phyloP scores from a whole-genome alignment of 2,888 invertebrate genomes.

The Crematogaster levior region DNA sequence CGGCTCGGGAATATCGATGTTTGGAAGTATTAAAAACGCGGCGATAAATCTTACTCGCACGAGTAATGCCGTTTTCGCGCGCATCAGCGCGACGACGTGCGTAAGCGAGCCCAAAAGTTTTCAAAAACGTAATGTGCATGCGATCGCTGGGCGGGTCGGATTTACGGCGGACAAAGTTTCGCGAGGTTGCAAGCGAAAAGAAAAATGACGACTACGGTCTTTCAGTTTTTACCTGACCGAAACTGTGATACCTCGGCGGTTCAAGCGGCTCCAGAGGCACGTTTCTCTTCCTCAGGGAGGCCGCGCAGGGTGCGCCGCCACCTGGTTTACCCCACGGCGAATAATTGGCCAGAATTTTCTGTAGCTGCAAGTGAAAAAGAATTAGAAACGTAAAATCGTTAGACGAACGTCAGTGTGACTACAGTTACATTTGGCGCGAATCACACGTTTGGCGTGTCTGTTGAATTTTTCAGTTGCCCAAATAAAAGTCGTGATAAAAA shows the following conservation, averaged over 20 bases:
- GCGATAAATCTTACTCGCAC: conserved; percentile 15
- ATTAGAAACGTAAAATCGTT: background rate
- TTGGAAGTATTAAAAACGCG: conserved; percentile 15
- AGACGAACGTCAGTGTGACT: background rate
- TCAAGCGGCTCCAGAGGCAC: conserved; percentile 88
- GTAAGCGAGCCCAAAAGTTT: conserved; percentile 22
- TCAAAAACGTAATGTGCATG: conserved; percentile 9
- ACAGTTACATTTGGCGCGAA: background rate
- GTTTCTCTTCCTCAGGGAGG: conserved; percentile 89
- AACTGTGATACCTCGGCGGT: conserved; percentile 59
- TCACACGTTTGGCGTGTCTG: background rate
- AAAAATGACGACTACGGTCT: conserved; percentile 27
- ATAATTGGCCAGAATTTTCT: conserved; percentile 90
- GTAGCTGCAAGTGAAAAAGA: conserved; percentile 86
- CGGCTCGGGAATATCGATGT: background rate
- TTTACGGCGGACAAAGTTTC: conserved; percentile 26
- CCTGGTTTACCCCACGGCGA: conserved; percentile 93
- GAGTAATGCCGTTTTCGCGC: conserved; percentile 7
- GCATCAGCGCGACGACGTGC: conserved; percentile 22
- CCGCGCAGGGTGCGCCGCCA: conserved; percentile 90
- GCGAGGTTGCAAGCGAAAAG: conserved; percentile 4
- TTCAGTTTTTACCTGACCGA: conserved; percentile 72
- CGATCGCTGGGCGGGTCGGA: background rate
- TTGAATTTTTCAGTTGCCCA: background rate
- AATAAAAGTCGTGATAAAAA: background rate